Conservation (phyloP, 2,888 invertebrate species). For the Leptodirus hochenwartii region DNA sequence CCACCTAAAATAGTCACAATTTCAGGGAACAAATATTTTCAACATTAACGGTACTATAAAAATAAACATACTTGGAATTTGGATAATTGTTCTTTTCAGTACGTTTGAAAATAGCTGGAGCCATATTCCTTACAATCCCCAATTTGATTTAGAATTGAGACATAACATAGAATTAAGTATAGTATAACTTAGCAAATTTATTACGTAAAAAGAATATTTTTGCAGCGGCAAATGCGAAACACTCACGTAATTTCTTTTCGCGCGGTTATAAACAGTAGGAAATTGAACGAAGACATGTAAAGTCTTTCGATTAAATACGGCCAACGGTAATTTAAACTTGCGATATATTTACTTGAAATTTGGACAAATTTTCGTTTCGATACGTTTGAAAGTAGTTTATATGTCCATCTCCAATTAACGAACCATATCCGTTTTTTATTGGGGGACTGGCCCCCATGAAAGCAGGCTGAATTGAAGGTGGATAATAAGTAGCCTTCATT, state of each 20-base stretch:
- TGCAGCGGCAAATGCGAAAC: no score
- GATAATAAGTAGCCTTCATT: constrained; percentile 23
- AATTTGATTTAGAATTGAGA: constrained; percentile 38
- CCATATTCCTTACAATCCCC: no score
- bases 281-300: constrained; percentile 51
- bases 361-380: constrained; percentile 26
- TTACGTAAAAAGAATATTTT: constrained; percentile 2
- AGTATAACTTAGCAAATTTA: no score
- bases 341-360: constrained; percentile 22
- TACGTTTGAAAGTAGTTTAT: constrained; percentile 26
- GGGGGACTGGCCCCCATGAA: constrained; percentile 26
- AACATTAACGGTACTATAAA: no score
- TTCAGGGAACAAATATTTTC: no score
- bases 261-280: constrained; percentile 51
- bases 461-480: constrained; percentile 21
- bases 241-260: no score
- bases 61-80: no score
- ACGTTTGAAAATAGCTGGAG: no score
- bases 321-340: no score
- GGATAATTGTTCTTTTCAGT: no score
- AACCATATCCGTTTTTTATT: constrained; percentile 19
- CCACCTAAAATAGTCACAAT: no score
- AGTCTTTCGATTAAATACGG: constrained; percentile 42
- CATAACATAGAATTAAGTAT: constrained; percentile 58
- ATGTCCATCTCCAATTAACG: constrained; percentile 17